Percentiles rank a stretch among this genome's conserved stretches.
phyloP scores from a whole-genome alignment of 1,140 invertebrate species.

The Hydropsyche tenuis region DNA sequence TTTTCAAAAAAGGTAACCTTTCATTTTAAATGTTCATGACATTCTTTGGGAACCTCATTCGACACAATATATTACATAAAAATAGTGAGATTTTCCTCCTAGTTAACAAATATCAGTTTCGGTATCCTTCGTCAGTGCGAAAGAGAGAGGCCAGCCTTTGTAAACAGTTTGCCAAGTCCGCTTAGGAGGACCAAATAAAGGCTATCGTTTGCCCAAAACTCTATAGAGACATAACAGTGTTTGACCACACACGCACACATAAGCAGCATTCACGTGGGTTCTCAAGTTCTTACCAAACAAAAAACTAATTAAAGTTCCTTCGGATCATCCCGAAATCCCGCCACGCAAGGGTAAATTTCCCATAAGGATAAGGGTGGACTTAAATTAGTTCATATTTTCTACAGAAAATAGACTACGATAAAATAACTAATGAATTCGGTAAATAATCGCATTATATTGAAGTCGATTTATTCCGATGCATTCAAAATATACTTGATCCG shows the following conservation, averaged over 20 bases:
- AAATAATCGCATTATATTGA: too few species aligned
- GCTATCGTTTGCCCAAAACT: conserved; percentile 15
- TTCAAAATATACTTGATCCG: background rate
- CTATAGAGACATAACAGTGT: conserved; percentile 31
- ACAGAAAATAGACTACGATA: background rate
- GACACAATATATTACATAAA: too few species aligned
- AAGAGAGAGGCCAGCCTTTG: conserved; percentile 14
- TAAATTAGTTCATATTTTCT: conserved; percentile 18
- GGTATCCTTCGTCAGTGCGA: background rate
- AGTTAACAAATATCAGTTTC: background rate
- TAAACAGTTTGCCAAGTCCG: conserved; percentile 33
- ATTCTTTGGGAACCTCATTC: too few species aligned
- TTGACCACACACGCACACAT: background rate
- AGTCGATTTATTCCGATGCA: too few species aligned
- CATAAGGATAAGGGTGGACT: conserved; percentile 1
- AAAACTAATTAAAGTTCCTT: conserved; percentile 31
- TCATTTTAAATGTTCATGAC: too few species aligned
- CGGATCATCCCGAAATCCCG: conserved; percentile 24
- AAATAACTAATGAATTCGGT: too few species aligned
- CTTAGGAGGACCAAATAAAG: conserved; percentile 28
- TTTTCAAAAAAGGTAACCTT: too few species aligned
- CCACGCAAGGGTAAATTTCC: conserved; percentile 26
- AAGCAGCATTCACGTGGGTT: background rate
- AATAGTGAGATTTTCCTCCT: too few species aligned
- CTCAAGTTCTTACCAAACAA: conserved; percentile 33